Base-by-base conservation (phyloP, 2,113 vertebrate species). In the Bombycilla garrulus region DNA sequence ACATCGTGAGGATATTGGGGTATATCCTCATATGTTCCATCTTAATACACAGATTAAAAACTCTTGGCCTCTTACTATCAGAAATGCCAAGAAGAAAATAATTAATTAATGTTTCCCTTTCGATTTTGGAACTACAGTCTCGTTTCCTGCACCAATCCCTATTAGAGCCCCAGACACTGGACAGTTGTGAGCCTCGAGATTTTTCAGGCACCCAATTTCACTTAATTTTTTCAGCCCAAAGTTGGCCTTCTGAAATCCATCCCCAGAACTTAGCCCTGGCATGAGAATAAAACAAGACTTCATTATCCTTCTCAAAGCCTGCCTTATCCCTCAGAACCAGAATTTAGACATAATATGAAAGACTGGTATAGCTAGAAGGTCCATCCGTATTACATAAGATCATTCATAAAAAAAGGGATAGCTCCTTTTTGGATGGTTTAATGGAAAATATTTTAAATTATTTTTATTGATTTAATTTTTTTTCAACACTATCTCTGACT, bases 381-480 rank as follows among this genome's bases (percentile, higher is more conserved):
- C 31, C 16, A 35, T 33, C 18, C 0, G 2, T 73, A 82, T 54
- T 42, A 80, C 1, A 8, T n/a, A 81, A 77, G 11, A 58, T 53
- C 25, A 61, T 28, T 80, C 10, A 71, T 81, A 48, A 89, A 92
- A 92, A 93, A 51, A 60, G 42, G 29, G 42, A 76, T 28, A 58
- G 47, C 23, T 76, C 66, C 33, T 86, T 85, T 45, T 21, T 50
- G 36, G 23, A 70, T 11, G 72, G 15, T 82, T 70, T 44, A 90
- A 76, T 33, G 20, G 33, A 90, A 95, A 87, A 73, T 36, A 93
- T 36, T 89, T 85, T 7, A 72, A 93, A 78, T 82, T 72, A 12
- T 54, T 92, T 87, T 76, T 70, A 95, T 51, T 87, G 50, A 73
- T 82, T 87, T 77, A 31, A 44, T 81, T 25, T 42, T 90, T 95